Conservation (phyloP, 2,888 invertebrate species). For the Drosophila falleni region DNA sequence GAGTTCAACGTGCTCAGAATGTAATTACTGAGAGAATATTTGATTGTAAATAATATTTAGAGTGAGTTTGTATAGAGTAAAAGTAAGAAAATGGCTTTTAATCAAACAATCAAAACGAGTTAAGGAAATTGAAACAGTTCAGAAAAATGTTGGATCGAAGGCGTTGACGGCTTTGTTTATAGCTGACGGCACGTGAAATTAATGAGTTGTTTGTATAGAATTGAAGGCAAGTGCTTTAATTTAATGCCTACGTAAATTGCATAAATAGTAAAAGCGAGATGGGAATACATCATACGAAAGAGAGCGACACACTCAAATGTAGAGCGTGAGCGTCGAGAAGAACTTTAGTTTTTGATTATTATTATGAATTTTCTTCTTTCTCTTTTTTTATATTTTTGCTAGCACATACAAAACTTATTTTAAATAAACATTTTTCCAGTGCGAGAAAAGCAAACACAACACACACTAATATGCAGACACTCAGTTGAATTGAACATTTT, state of each 20-base stretch:
- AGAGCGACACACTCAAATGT: slow-evolving; percentile 8
- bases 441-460: slow-evolving; percentile 47
- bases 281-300: background rate
- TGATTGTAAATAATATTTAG: slow-evolving; percentile 37
- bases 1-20: slow-evolving; percentile 46
- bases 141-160: slow-evolving; percentile 8
- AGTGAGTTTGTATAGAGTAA: background rate
- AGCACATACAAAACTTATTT: slow-evolving; percentile 49
- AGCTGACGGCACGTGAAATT: slow-evolving; percentile 64
- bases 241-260: slow-evolving; percentile 71
- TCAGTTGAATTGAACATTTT: slow-evolving; percentile 63
- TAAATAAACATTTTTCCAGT: slow-evolving; percentile 70
- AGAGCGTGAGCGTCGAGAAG: slow-evolving; percentile 8
- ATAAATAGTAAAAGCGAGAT: slow-evolving; percentile 47
- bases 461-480: slow-evolving; percentile 21
- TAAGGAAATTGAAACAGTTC: slow-evolving; percentile 25
- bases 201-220: slow-evolving; percentile 73
- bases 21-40: slow-evolving; percentile 42
- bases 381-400: background rate
- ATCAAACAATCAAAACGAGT: slow-evolving; percentile 30
- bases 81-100: slow-evolving; percentile 20
- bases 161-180: slow-evolving; percentile 58
- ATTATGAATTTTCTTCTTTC: slow-evolving; percentile 59
- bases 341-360: slow-evolving; percentile 46
- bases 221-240: slow-evolving; percentile 74